Evolutionary conservation across 2,888 invertebrate genomes (phyloP).

Genomic region (Synanthedon andrenaeformis): DNA sequence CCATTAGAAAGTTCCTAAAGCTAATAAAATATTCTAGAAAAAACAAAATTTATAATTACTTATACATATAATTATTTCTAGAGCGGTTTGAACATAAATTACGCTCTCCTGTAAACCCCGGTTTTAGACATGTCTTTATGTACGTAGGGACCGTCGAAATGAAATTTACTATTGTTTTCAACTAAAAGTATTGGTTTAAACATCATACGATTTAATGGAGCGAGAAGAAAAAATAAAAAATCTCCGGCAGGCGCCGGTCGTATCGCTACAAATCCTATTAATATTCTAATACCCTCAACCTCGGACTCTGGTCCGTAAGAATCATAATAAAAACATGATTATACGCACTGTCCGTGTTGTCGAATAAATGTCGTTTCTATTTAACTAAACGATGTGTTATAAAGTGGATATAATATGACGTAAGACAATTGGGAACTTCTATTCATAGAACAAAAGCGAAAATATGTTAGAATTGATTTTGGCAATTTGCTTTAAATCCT

Average conservation of each 20-base stretch:
- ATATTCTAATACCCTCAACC: constrained; percentile 10
- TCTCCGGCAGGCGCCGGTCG: constrained; percentile 33
- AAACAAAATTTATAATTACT: no score
- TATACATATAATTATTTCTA: no score
- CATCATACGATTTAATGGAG: constrained; percentile 10
- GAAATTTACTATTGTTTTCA: not conserved
- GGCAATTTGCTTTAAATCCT: no score
- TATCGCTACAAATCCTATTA: constrained; percentile 31
- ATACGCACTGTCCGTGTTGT: not conserved
- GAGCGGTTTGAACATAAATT: no score
- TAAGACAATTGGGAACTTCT: no score
- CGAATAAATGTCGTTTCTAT: not conserved
- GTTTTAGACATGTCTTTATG: no score
- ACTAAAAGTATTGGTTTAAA: not conserved
- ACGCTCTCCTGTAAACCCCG: no score
- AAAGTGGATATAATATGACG: not conserved
- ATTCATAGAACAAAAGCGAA: no score
- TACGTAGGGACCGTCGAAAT: no score
- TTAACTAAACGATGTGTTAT: not conserved
- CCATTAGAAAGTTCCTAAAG: no score
- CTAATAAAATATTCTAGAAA: no score
- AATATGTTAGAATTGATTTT: no score
- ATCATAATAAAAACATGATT: not conserved
- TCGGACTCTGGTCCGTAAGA: not conserved
- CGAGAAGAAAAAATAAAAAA: constrained; percentile 18